Percentiles rank a stretch among this genome's conserved stretches.
phyloP scores from a whole-genome alignment of 64 coral and sea anemone genomes.

The Catalaphyllia jardinei region DNA sequence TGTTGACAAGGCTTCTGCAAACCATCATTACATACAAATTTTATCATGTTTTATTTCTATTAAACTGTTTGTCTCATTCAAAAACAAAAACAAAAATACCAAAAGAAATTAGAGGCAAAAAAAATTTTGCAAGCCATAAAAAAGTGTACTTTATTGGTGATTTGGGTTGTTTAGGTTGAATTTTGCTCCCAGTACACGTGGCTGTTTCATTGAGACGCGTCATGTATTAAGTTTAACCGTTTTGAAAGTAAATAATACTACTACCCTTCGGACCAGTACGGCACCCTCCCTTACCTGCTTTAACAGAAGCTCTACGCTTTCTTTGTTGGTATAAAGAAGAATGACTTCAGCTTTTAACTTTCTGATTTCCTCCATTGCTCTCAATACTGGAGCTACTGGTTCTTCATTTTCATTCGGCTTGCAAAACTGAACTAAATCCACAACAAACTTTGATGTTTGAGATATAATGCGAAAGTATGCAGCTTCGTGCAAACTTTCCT shows the following conservation, averaged over 20 bases:
- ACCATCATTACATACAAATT: background rate
- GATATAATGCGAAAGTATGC: constrained; percentile 11
- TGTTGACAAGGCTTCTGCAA: constrained; percentile 30
- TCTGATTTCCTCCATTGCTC: constrained; percentile 17
- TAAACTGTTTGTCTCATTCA: too few relatives aligned
- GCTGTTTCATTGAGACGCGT: too few relatives aligned
- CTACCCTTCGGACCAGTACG: too few relatives aligned
- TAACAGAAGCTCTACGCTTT: background rate
- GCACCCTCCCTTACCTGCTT: background rate
- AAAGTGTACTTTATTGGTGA: too few relatives aligned
- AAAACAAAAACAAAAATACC: too few relatives aligned
- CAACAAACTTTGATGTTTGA: background rate
- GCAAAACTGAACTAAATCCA: constrained; percentile 17
- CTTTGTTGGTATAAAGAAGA: constrained; percentile 40
- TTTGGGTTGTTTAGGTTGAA: too few relatives aligned
- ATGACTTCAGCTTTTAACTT: constrained; percentile 32
- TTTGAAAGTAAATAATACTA: background rate
- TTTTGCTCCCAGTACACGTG: too few relatives aligned
- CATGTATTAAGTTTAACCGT: too few relatives aligned
- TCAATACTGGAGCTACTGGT: background rate
- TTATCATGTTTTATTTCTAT: background rate
- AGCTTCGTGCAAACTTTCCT: background rate
- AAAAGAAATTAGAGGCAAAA: too few relatives aligned
- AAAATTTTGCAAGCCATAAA: too few relatives aligned
- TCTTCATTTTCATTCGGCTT: background rate